Conservation (phyloP, 2,888 invertebrate species). For the Tetragnatha montana region DNA sequence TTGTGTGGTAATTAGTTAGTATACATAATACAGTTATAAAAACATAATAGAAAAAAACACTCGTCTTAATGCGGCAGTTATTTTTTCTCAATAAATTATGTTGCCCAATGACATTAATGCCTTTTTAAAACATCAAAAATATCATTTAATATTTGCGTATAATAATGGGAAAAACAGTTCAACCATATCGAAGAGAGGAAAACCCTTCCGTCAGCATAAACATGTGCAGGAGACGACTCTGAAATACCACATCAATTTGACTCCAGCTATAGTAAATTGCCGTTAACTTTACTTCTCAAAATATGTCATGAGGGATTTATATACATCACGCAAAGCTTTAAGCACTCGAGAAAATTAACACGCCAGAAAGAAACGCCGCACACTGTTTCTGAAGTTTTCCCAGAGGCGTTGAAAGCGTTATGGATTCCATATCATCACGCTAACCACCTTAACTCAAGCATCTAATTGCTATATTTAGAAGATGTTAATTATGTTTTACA, state of each 20-base stretch:
- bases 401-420: background rate
- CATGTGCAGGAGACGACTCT: too few relatives aligned
- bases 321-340: background rate
- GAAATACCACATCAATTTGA: background rate
- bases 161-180: too few relatives aligned
- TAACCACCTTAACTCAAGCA: background rate
- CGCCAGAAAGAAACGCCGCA: background rate
- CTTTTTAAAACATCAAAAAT: background rate
- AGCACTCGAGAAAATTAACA: background rate
- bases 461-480: background rate
- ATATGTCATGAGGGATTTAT: background rate
- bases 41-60: too few relatives aligned
- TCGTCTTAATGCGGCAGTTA: too few relatives aligned
- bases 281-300: background rate
- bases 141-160: too few relatives aligned
- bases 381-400: background rate
- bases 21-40: too few relatives aligned
- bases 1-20: too few relatives aligned
- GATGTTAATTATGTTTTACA: background rate
- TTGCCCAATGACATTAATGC: background rate
- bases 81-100: too few relatives aligned
- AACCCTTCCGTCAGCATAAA: too few relatives aligned
- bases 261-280: background rate
- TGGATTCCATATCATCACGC: background rate
- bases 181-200: too few relatives aligned